Evolutionary conservation across 2,113 vertebrate genomes (phyloP).

Genomic region (Entelurus aequoreus): DNA sequence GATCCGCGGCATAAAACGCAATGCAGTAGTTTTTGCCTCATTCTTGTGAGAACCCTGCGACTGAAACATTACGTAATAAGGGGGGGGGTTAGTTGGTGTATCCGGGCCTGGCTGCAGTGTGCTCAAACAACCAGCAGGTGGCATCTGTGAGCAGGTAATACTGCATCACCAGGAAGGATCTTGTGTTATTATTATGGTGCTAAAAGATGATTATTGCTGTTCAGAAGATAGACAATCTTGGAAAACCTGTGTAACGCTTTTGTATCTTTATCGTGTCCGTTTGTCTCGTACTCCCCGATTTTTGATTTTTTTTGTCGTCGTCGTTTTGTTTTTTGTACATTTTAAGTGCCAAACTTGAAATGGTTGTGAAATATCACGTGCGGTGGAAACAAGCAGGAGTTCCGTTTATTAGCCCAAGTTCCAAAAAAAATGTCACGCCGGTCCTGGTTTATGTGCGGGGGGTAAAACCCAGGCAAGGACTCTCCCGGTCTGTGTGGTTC

Average conservation of each 20-base stretch:
- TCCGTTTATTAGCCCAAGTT: conserved; percentile 15
- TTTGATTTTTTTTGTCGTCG: conserved; percentile 34
- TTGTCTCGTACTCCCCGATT: conserved; percentile 63
- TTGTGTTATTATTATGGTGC: conserved; percentile 52
- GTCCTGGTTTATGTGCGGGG: conserved; percentile 21
- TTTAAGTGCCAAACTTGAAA: conserved; percentile 76
- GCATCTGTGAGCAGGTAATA: too few relatives aligned
- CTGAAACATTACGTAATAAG: too few relatives aligned
- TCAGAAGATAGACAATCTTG: neutral
- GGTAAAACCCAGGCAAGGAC: conserved; percentile 49
- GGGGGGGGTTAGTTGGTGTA: too few relatives aligned
- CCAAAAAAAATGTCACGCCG: conserved; percentile 23
- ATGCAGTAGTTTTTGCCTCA: too few relatives aligned
- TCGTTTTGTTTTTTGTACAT: conserved; percentile 17
- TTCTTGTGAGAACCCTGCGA: too few relatives aligned
- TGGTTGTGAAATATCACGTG: conserved; percentile 27
- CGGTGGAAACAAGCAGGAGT: conserved; percentile 14
- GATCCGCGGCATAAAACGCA: conserved; percentile 21
- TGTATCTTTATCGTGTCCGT: conserved; percentile 62
- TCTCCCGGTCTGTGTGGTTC: conserved; percentile 39
- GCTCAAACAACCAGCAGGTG: too few relatives aligned
- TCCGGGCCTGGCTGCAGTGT: too few relatives aligned
- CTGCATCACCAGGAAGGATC: too few relatives aligned
- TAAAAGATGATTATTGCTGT: conserved; percentile 39
- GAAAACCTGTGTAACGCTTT: conserved; percentile 73